A percentile compares a stretch with the other conserved stretches of the same genome.
These are phyloP conservation scores for Setophaga coronata DNA, from an alignment of 2,113 vertebrate genomes.

Conservation along the genomic window DNA sequence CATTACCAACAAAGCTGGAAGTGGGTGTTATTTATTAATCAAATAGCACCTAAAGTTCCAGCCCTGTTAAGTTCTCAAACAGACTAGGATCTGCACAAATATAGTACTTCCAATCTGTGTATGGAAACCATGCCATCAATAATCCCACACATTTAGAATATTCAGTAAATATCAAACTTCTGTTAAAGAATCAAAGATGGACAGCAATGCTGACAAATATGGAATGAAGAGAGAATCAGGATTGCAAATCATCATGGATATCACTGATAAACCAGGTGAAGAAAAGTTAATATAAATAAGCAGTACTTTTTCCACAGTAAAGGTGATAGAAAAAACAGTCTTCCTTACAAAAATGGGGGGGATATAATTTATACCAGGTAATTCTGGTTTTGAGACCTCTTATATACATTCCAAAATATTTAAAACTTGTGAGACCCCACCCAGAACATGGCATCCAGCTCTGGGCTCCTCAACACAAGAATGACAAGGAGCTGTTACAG, in stretches of 20 bases:
- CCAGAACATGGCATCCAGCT: background rate
- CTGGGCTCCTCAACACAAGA: background rate
- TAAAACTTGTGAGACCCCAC: background rate
- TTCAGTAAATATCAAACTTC: constrained; percentile 26
- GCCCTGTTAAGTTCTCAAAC: background rate
- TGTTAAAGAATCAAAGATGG: background rate
- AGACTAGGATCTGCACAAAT: constrained; percentile 10
- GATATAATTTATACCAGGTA: background rate
- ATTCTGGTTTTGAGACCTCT: background rate
- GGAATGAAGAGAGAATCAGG: background rate
- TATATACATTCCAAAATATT: background rate
- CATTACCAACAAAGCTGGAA: background rate
- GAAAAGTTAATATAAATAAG: background rate
- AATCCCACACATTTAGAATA: constrained; percentile 29
- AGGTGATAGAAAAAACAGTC: background rate
- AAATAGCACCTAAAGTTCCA: background rate
- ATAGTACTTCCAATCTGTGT: constrained; percentile 39
- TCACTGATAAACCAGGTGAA: background rate
- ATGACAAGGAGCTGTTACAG: background rate
- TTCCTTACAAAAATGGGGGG: background rate
- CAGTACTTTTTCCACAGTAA: background rate
- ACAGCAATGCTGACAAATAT: background rate
- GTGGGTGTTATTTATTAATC: constrained; percentile 7
- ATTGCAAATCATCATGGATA: background rate
- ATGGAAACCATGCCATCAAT: constrained; percentile 36